Percentiles rank a stretch among this genome's conserved stretches.
Evolutionary conservation across 2,113 vertebrate species (phyloP).

Genomic region (Rhipidura dahli): DNA sequence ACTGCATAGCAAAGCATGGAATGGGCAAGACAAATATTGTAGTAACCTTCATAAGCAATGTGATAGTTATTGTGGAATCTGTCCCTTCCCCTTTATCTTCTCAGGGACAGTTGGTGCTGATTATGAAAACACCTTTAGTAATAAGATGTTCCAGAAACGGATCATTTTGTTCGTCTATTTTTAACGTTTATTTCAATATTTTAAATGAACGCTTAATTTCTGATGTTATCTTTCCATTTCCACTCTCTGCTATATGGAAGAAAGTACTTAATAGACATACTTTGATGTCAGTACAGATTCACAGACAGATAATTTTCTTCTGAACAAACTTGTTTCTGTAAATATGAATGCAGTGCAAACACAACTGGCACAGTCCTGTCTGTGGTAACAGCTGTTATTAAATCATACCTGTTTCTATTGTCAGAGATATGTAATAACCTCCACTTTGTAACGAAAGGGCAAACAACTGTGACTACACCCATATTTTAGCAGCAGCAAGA

Average conservation of each 20-base stretch:
- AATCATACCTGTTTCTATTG: slow-evolving; percentile 31
- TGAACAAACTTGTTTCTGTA: slow-evolving; percentile 44
- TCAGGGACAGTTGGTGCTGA: neutral
- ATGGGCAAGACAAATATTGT: slow-evolving; percentile 60
- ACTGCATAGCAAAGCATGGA: slow-evolving; percentile 21
- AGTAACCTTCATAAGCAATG: slow-evolving; percentile 18
- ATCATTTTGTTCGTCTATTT: neutral
- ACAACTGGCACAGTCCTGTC: neutral
- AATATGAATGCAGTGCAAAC: slow-evolving; percentile 22
- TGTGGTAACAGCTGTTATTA: slow-evolving; percentile 37
- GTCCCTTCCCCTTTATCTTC: neutral
- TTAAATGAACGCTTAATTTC: neutral
- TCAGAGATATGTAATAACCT: slow-evolving; percentile 30
- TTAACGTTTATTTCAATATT: neutral
- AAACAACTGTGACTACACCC: slow-evolving; percentile 10
- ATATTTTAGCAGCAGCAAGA: slow-evolving; percentile 24
- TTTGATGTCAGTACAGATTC: slow-evolving; percentile 26
- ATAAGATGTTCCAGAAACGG: neutral
- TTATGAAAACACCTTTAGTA: neutral
- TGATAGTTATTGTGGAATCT: neutral
- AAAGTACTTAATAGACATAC: neutral
- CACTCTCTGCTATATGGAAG: neutral
- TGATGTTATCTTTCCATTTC: neutral
- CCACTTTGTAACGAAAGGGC: neutral
- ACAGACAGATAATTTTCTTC: slow-evolving; percentile 32